phyloP scores from a whole-genome alignment of 2,113 vertebrate genomes.

The Rhodinocichla rosea region DNA sequence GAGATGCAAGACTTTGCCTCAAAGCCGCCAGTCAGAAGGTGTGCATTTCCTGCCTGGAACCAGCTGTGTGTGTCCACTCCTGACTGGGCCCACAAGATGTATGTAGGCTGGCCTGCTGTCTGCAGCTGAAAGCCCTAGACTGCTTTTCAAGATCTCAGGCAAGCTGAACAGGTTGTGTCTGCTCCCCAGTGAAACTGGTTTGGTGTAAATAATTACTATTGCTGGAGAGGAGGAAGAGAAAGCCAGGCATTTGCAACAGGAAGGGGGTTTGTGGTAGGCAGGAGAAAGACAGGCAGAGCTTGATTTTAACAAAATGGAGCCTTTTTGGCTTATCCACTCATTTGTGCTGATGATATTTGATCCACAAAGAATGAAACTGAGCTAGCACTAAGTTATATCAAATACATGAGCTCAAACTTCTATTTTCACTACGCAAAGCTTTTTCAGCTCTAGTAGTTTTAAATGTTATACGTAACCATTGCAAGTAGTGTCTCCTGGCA shows the following conservation, averaged over 20 bases:
- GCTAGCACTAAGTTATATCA: neutral
- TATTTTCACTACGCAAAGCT: neutral
- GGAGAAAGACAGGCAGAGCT: neutral
- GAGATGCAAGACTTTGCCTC: neutral
- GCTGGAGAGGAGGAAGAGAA: neutral
- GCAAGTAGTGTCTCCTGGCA: neutral
- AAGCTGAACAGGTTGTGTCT: slow-evolving; percentile 26
- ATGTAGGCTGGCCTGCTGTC: neutral
- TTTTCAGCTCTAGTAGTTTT: neutral
- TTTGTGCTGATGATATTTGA: neutral
- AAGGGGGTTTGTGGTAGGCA: neutral
- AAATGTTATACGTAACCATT: neutral
- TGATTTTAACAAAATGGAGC: neutral
- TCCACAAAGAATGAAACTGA: neutral
- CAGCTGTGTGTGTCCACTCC: neutral
- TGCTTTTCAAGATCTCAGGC: slow-evolving; percentile 22
- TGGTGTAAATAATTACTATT: neutral
- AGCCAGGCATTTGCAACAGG: neutral
- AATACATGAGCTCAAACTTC: neutral
- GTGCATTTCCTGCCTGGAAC: neutral
- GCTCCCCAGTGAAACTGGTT: neutral
- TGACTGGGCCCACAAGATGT: neutral
- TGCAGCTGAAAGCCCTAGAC: neutral
- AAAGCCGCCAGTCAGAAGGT: neutral
- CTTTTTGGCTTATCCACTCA: neutral